Conservation (phyloP, 2,797 vertebrate species). For the Falco naumanni region DNA sequence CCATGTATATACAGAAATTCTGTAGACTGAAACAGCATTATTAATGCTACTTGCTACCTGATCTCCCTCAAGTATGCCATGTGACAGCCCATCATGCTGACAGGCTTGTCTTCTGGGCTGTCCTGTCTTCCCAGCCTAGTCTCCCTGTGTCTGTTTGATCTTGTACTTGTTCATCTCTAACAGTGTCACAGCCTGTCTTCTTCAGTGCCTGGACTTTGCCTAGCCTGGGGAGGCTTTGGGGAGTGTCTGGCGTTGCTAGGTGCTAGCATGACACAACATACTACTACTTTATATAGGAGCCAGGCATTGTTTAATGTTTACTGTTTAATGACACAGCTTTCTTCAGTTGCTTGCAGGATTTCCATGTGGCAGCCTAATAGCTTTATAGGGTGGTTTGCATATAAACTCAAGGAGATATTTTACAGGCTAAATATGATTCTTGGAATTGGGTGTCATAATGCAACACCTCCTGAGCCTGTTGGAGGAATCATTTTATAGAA, state of each 20-base stretch:
- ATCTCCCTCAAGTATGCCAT: background rate
- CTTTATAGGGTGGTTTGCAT: background rate
- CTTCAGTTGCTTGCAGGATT: background rate
- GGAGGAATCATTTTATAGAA: background rate
- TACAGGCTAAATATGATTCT: background rate
- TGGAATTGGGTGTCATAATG: background rate
- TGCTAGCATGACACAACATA: background rate
- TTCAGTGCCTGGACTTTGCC: rapidly evolving
- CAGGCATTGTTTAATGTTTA: background rate
- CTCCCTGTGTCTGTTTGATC: background rate
- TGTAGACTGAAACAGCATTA: background rate
- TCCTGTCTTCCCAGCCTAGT: background rate
- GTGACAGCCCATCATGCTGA: background rate
- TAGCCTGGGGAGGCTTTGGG: background rate
- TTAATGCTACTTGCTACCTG: background rate
- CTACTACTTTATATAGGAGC: background rate
- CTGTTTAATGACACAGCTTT: background rate
- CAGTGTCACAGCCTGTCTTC: background rate
- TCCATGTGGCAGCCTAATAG: background rate
- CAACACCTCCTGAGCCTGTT: background rate
- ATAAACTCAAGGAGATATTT: background rate
- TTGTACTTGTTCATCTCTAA: background rate
- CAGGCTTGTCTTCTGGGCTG: background rate
- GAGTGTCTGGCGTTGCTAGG: background rate
- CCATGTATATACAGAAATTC: background rate